Base-by-base conservation (phyloP, 2,797 vertebrate genomes). In the Gastrophryne carolinensis region DNA sequence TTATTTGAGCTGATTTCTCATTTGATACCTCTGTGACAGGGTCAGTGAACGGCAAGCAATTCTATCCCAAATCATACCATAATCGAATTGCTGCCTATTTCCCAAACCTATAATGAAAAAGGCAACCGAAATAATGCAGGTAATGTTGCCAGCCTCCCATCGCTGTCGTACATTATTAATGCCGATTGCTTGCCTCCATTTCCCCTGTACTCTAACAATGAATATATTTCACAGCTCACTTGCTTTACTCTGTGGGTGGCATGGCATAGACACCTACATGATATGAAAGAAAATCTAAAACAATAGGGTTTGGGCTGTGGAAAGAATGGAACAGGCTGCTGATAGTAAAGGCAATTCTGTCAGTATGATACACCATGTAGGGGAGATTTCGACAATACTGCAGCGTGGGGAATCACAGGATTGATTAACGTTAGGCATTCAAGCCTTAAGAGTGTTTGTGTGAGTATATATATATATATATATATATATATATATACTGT, bases 161-260 rank as follows among this genome's bases (percentile, higher is more conserved):
- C 72, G 87, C 91, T 93, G 92, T 93, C 91, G 86, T 90, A 93
- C 91, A 89, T 92, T 91, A 93, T 93, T 93, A 93, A 90, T 91
- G 91, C 89, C 89, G 88, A 93, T 91, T 90, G 91, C 90, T 89
- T 85, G 89, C 89, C 91, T 89, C 91, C 90, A 91, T 92, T 91
- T 91, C 91, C 90, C 89, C 84, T 81, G 87, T 86, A 88, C 89
- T 91, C 89, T 89, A 90, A 93, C 91, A 94, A 94, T 94, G 92
- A 94, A 93, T 94, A 92, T 92, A 94, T 94, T 94, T 93, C 93
- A 95, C 93, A 93, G 91, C 91, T 93, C 92, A 89, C 92, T 93
- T 91, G 90, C 88, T 92, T 89, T 89, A 86, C 89, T 89, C 92
- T 88, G 92, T 93, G 92, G 93, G 93, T 92, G 93, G 91, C 82